Conservation (phyloP, 2,888 invertebrate genomes). For the Nomada fabriciana region DNA sequence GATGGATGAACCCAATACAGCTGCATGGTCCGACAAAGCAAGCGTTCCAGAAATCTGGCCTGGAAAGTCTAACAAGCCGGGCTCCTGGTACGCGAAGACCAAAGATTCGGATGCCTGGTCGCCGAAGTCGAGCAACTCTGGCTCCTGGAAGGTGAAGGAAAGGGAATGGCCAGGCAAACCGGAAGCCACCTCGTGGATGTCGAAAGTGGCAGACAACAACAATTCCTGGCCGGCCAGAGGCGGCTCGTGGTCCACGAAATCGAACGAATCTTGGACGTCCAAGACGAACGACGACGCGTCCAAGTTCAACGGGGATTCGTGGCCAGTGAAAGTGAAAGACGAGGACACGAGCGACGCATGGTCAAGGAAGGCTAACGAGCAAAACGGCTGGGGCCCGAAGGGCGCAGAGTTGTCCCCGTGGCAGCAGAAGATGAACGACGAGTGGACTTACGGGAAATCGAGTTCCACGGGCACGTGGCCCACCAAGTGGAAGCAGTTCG, state of each 20-base stretch:
- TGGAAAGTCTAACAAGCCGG: conserved; percentile 29
- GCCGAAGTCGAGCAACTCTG: background rate
- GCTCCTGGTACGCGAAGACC: conserved; percentile 39
- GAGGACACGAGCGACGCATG: conserved; percentile 41
- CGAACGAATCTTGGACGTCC: conserved; percentile 48
- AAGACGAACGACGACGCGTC: conserved; percentile 28
- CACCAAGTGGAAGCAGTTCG: conserved; percentile 81
- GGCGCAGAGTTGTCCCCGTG: conserved; percentile 46
- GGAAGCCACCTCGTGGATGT: conserved; percentile 19
- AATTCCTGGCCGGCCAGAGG: conserved; percentile 23
- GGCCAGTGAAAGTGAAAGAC: conserved; percentile 38
- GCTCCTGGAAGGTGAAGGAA: conserved; percentile 46
- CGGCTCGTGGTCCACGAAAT: conserved; percentile 30
- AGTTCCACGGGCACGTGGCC: conserved; percentile 73
- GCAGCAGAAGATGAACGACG: conserved; percentile 64
- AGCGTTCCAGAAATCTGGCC: conserved; percentile 25
- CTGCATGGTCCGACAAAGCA: conserved; percentile 27
- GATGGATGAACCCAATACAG: conserved; percentile 18
- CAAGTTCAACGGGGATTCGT: conserved; percentile 34
- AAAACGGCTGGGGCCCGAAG: conserved; percentile 36
- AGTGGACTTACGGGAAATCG: conserved; percentile 73
- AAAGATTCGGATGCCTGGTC: conserved; percentile 26
- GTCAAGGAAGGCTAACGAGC: conserved; percentile 43
- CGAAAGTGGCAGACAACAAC: conserved; percentile 31
- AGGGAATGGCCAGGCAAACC: conserved; percentile 41